Conservation (phyloP, 1,140 invertebrate genomes). For the Drosophila leontia region DNA sequence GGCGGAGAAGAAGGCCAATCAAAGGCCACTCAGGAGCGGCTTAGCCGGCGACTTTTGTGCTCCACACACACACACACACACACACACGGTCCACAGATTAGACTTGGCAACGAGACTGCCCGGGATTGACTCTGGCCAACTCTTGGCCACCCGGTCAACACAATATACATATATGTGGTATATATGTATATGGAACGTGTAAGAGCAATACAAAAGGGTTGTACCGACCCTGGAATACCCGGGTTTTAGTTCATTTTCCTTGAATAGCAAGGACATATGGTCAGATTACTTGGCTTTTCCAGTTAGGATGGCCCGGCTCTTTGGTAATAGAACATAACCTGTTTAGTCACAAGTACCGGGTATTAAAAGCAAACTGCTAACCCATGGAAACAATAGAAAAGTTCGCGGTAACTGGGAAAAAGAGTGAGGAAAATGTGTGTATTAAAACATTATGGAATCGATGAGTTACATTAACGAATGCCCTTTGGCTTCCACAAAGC, state of each 20-base stretch:
- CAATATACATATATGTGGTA: constrained; percentile 1
- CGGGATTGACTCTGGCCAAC: constrained; percentile 7
- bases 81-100: constrained; percentile 69
- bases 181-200: background rate
- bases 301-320: background rate
- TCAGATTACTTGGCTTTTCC: background rate
- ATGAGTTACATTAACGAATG: constrained; percentile 28
- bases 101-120: constrained; percentile 34
- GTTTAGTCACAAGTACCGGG: too few species aligned
- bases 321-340: too few species aligned
- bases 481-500: background rate
- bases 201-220: background rate
- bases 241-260: background rate
- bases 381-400: constrained; percentile 38
- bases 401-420: constrained; percentile 10
- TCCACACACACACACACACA: background rate
- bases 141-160: constrained; percentile 10
- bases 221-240: background rate
- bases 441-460: constrained; percentile 26
- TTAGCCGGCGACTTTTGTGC: constrained; percentile 54
- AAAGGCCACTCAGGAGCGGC: constrained; percentile 57
- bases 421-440: background rate
- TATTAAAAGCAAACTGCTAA: constrained; percentile 14
- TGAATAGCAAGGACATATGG: background rate
- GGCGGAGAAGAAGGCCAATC: constrained; percentile 35